A percentile compares a stretch with the other conserved stretches of the same genome.
phyloP scores from a whole-genome alignment of 2,888 invertebrate species.

The Dolichopus griseipennis region DNA sequence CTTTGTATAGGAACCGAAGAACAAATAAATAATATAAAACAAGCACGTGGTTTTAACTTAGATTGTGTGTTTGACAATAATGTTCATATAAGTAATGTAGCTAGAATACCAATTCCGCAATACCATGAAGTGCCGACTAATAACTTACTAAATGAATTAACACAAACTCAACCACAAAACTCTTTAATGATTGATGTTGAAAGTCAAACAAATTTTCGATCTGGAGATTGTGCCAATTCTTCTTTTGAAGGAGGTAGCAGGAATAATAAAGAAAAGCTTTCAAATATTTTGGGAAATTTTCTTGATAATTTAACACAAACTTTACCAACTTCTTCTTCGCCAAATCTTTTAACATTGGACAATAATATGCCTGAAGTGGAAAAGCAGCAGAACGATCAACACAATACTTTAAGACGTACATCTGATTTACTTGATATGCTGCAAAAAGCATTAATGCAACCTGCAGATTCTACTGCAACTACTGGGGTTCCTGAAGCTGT shows the following conservation, averaged over 20 bases:
- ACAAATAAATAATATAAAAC: constrained; percentile 50
- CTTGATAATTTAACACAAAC: constrained; percentile 9
- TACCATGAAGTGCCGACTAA: too few species aligned
- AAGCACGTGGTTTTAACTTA: constrained; percentile 31
- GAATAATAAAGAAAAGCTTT: not conserved
- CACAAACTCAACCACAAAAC: not conserved
- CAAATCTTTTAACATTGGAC: not conserved
- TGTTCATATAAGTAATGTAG: not conserved
- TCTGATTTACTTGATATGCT: constrained; percentile 40
- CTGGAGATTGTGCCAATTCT: not conserved
- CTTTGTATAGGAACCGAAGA: constrained; percentile 53
- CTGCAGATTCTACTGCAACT: constrained; percentile 10
- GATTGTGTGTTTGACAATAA: not conserved
- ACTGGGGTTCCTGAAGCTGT: too few species aligned
- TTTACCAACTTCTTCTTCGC: not conserved
- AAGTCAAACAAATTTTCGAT: constrained; percentile 16
- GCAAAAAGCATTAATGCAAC: constrained; percentile 33
- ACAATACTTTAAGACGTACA: constrained; percentile 18
- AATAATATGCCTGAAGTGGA: not conserved
- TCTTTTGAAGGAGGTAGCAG: not conserved
- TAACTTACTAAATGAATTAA: too few species aligned
- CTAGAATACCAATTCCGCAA: not conserved
- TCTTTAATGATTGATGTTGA: constrained; percentile 17
- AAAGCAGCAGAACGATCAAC: not conserved
- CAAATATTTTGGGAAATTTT: constrained; percentile 6